These are phyloP conservation scores for Meiosimyza decipiens DNA, from an alignment of 2,888 invertebrate genomes.

Conservation along the genomic window DNA sequence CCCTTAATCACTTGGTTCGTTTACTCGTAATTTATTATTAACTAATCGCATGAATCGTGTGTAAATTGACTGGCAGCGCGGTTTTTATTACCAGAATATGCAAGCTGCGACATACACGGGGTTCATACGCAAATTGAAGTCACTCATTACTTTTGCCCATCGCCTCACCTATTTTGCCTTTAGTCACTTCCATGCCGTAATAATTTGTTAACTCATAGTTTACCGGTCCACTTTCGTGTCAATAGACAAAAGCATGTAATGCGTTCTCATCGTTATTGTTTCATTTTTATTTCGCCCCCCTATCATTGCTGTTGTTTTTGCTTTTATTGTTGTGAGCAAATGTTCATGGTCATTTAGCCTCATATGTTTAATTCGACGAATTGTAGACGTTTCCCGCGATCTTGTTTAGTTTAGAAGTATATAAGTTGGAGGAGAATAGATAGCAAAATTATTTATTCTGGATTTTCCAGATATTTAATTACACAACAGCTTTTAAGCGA, in stretches of 20 bases:
- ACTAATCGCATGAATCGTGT: no score
- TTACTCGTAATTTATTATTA: neutral
- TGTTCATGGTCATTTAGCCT: constrained; percentile 25
- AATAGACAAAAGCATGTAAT: neutral
- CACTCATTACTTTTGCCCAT: no score
- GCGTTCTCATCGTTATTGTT: neutral
- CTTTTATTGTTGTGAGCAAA: constrained; percentile 23
- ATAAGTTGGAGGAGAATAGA: neutral
- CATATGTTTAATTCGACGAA: constrained; percentile 14
- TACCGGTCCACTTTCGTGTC: neutral
- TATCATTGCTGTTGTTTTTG: neutral
- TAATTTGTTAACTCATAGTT: neutral
- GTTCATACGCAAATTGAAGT: no score
- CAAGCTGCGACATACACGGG: no score
- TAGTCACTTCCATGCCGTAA: no score
- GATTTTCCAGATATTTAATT: constrained; percentile 1
- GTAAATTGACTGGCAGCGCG: no score
- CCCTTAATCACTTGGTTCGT: constrained; percentile 8
- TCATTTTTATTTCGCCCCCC: neutral
- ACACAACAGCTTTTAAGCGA: no score
- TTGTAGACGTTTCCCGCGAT: constrained; percentile 35
- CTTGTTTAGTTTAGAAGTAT: neutral
- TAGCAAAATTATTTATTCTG: constrained; percentile 10
- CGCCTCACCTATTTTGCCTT: no score
- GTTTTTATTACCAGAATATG: no score